Base-by-base conservation (phyloP, 2,888 invertebrate genomes). In the Aquatica leii region DNA sequence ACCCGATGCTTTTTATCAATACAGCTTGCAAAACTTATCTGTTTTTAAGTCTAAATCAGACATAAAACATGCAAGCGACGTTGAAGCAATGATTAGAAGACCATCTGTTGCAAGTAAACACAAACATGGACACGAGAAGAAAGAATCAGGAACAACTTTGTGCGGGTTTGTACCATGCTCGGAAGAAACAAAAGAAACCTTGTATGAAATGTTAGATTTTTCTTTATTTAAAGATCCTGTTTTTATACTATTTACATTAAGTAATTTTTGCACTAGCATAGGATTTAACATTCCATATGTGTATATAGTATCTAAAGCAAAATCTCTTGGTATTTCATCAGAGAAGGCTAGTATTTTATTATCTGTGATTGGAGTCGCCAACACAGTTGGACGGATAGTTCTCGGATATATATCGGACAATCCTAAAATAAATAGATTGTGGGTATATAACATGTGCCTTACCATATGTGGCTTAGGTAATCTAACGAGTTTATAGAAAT, bases 221-320 rank as follows among this genome's bases (percentile, higher is more conserved):
- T 87, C 90, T 0, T 84, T 99, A 51, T 86, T 98, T 61, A 87
- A 88, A 72, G 94, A 97, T 81, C 88, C 90, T 21, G 85, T 97
- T 68, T 98, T 97, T 80, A 84, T 98, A 68, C 83, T 98, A 65
- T 98, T 98, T 81, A 89, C 92, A 11, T 73, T 95, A 57, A 98
- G 98, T 37, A 99, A 99, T 82, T 95, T 99, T 80, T 90, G 94
- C 77, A 96, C 96, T 43, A 97, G 95, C 78, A 90, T 97, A 77
- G 97, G 97, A 65, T 97, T 95, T 84, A 95, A 96, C 80, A 89
- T 97, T 76, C 97, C 97, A 34, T 96, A 95, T 78, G 90, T 96
- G 55, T 97, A 93, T 77, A 86, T 93, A 63, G 90, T 91, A 72
- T 87, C 92, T 50, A 88, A 90, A 83, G 92, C 92, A 9, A 84